phyloP scores from a whole-genome alignment of 2,888 invertebrate species.

The Leptinotarsa juncta region DNA sequence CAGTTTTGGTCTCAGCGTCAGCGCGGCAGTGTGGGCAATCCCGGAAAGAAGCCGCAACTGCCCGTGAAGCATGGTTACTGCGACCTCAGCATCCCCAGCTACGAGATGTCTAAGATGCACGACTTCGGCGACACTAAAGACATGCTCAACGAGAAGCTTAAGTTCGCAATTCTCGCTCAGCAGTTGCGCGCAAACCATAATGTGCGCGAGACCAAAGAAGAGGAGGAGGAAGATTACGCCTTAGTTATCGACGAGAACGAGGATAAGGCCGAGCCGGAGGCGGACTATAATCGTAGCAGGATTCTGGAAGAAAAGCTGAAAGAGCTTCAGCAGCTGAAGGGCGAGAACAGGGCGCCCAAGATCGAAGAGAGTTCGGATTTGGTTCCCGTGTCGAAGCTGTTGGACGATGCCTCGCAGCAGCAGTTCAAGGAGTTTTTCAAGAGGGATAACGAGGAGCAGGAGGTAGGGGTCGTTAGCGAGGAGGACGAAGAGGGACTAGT shows the following conservation, averaged over 20 bases:
- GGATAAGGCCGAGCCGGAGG: slow-evolving; percentile 55
- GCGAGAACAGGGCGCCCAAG: slow-evolving; percentile 53
- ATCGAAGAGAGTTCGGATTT: slow-evolving; percentile 74
- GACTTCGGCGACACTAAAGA: slow-evolving; percentile 57
- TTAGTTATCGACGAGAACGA: slow-evolving; percentile 77
- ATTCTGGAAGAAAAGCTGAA: slow-evolving; percentile 54
- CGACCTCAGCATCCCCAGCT: slow-evolving; percentile 58
- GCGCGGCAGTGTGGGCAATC: slow-evolving; percentile 69
- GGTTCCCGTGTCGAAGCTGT: slow-evolving; percentile 80
- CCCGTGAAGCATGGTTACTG: slow-evolving; percentile 56
- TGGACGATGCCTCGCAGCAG: slow-evolving; percentile 78
- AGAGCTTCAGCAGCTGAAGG: slow-evolving; percentile 47
- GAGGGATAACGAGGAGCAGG: slow-evolving; percentile 67
- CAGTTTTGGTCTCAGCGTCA: slow-evolving; percentile 88
- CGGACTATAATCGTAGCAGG: slow-evolving; percentile 43
- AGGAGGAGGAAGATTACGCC: slow-evolving; percentile 73
- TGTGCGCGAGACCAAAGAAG: slow-evolving; percentile 65
- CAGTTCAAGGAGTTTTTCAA: slow-evolving; percentile 76
- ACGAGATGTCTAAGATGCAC: slow-evolving; percentile 57
- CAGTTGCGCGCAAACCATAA: slow-evolving; percentile 69
- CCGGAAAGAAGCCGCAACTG: slow-evolving; percentile 67
- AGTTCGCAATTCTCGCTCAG: slow-evolving; percentile 82
- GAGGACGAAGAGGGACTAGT: slow-evolving; percentile 85
- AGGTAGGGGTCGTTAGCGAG: slow-evolving; percentile 66
- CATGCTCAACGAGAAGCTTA: slow-evolving; percentile 75